Evolutionary conservation across 2,797 vertebrate genomes (phyloP).

Genomic region (Peromyscus nudipes): DNA sequence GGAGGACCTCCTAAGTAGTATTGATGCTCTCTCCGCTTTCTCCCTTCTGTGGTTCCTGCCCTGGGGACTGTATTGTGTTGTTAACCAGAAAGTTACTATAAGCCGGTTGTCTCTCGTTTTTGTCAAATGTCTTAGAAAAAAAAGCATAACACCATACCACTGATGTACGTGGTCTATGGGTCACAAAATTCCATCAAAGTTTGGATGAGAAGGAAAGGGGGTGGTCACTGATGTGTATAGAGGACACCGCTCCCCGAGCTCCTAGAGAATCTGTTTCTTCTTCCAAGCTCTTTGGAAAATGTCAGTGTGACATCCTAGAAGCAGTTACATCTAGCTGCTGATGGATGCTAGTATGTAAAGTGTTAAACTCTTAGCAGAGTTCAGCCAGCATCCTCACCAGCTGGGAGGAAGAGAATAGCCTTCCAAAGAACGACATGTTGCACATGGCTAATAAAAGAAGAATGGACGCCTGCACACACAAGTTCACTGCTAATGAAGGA

Average conservation of each 20-base stretch:
- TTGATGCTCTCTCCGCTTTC: not conserved
- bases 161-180: not conserved
- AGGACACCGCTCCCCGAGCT: not conserved
- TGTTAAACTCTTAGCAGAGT: not conserved
- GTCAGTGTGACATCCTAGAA: not conserved
- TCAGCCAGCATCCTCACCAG: not conserved
- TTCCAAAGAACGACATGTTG: not conserved
- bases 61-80: not conserved
- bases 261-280: not conserved
- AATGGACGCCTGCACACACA: not conserved
- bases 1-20: not conserved
- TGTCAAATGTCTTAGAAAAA: conserved; percentile 39
- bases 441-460: not conserved
- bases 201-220: not conserved
- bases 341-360: not conserved
- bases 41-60: conserved; percentile 50
- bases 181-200: not conserved
- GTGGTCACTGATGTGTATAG: not conserved
- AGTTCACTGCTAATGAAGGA: not conserved
- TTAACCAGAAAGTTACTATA: conserved; percentile 45
- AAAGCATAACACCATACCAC: conserved; percentile 22
- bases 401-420: not conserved
- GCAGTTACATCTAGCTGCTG: not conserved
- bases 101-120: conserved; percentile 66
- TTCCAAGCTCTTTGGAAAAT: not conserved